Base-by-base conservation (phyloP, 2,113 vertebrate species). In the Ranitomeya variabilis region DNA sequence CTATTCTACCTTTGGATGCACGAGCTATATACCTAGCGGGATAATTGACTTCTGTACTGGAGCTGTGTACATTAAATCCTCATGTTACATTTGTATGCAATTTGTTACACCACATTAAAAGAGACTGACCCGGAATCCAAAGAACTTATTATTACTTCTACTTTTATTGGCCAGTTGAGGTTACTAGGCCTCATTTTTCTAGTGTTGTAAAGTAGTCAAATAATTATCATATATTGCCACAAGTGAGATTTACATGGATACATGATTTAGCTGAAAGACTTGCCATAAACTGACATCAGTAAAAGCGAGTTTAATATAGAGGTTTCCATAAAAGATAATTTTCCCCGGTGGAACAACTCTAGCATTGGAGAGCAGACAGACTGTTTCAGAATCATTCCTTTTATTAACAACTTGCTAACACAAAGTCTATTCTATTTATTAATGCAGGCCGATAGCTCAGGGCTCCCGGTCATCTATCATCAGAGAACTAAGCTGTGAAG, bases 61-160 rank as follows among this genome's bases (percentile, higher is more conserved):
- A 81, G 78, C 37, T 45, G 64, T 87, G 86, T 71, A 80, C 86
- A 87, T 87, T 87, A 87, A 87, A 87, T 87, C 86, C 86, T 80
- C 77, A 87, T 87, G 86, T 87, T 87, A 80, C 86, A 87, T 87
- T 87, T 87, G 86, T 87, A 87, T 87, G 86, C 86, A 87, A 87
- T 87, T 87, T 87, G 86, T 87, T 87, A 87, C 86, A 87, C 77
- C 86, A 87, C 86, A 87, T 87, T 87, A 81, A 86, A 60, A 87
- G 86, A 80, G 86, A 80, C 45, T 87, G 86, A 80, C 77, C 86
- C 79, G 31, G 51, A 67, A 87, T 87, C 86, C 62, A 80, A 71
- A 80, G 86, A 80, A 80, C 77, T 87, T 87, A 87, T 87, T 87
- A 87, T 87, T 87, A 87, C 86, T 80, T 87, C 77, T 87, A 64